Base-by-base conservation (phyloP, 2,797 vertebrate genomes). In the Falco concolor region DNA sequence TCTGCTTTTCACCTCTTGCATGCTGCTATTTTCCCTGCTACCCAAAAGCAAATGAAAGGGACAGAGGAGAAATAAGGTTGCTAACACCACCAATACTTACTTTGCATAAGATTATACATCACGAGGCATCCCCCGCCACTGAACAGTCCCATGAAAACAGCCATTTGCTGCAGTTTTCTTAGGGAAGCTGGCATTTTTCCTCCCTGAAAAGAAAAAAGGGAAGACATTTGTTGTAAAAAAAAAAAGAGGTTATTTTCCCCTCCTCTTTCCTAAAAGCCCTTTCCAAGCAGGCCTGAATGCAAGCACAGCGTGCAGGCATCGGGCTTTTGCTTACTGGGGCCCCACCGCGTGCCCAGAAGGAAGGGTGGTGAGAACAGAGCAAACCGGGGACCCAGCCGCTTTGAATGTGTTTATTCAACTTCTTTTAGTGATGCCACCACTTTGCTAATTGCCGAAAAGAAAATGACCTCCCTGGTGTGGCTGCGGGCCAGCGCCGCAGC, bases 81-180 rank as follows among this genome's bases (percentile, higher is more conserved):
- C 84, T 57, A 65, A 54, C 70, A 80, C 54, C 50, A 63, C 59
- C 25, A 7, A 36, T 77, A 97, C 98, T 98, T 96, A 99, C 98
- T 98, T 92, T 99, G 98, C 93, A 98, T 97, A 49, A 98, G 97
- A 81, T 98, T 98, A 95, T 99, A 98, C 98, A 98, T 97, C 82
- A 98, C 84, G 50, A 97, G 77, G 50, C 96, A 96, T 63, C 98
- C 97, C 36, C 92, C 94, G 1, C 96, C 90, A 0, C 97, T 98
- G 84, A 98, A 57, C 87, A 98, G 12, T 1, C 98, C 98, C 94
- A 98, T 92, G 85, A 98, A 98, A 94, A 99, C 91, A 69, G 98
- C 85, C 97, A 98, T 97, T 97, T 98, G 97, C 95, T 97, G 94
- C 70, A 98, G 95, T 82, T 97, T 98, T 80, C 84, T 96, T 54